phyloP scores from a whole-genome alignment of 2,888 invertebrate genomes.

The Idaea straminata region DNA sequence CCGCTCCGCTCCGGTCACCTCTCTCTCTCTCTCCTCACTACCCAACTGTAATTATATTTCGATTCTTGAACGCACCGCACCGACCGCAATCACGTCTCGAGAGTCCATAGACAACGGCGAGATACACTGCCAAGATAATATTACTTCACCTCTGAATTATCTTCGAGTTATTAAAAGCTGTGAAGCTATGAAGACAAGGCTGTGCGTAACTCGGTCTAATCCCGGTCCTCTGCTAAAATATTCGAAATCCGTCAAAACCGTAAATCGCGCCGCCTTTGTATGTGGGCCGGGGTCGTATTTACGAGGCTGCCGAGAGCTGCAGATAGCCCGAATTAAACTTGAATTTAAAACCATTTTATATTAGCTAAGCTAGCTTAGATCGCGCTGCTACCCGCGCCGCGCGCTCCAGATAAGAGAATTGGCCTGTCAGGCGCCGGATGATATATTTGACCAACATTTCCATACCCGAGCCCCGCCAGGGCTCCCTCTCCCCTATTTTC shows the following conservation, averaged over 20 bases:
- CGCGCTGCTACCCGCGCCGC: conserved; percentile 70
- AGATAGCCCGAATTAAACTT: conserved; percentile 79
- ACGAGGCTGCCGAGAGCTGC: conserved; percentile 63
- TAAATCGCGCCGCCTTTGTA: conserved; percentile 75
- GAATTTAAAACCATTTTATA: conserved; percentile 81
- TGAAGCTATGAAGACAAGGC: conserved; percentile 36
- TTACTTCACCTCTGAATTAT: conserved; percentile 44
- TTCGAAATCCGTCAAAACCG: conserved; percentile 75
- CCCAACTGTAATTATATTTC: conserved; percentile 26
- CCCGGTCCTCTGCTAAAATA: conserved; percentile 61
- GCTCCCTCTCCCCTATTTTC: conserved; percentile 72
- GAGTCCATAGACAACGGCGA: conserved; percentile 5
- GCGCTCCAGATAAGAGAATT: conserved; percentile 90
- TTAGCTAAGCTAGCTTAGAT: conserved; percentile 81
- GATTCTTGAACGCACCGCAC: conserved; percentile 27
- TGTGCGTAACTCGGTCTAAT: conserved; percentile 57
- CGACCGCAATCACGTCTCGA: conserved; percentile 9
- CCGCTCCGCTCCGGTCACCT: conserved; percentile 25
- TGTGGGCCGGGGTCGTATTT: conserved; percentile 63
- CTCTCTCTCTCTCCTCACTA: not conserved
- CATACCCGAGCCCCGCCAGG: conserved; percentile 77
- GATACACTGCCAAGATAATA: conserved; percentile 16
- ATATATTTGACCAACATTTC: conserved; percentile 95
- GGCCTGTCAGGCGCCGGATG: conserved; percentile 93
- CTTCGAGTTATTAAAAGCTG: conserved; percentile 55